Evolutionary conservation across 2,113 vertebrate species (phyloP), one percentile per base, ranked within the genome.

Genomic region (Cygnus buccinator): DNA sequence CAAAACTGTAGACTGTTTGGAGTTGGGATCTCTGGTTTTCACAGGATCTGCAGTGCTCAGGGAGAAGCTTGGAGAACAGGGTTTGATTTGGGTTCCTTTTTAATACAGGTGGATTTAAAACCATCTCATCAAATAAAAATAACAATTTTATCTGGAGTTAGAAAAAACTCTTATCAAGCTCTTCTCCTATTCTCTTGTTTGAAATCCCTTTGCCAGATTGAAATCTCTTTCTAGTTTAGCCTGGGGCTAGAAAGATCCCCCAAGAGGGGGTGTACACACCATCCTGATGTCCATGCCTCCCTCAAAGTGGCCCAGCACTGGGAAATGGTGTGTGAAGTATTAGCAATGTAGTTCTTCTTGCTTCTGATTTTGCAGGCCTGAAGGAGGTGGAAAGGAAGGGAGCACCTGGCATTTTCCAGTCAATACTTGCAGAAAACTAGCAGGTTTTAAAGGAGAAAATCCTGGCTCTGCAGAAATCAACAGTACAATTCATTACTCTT

Each of bases 251-350:
- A 70, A 72, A 41, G 28, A 57, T 72, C 90, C 76, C 90, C 95
- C 92, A 77, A 96, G 95, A 90, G 81, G 83, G 92, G 65, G 89
- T 75, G 76, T 82, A 52, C 35, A 58, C 80, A 54, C 46, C 59
- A 52, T 33, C 65, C 31, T 67, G 54, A 55, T 77, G 20, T 43
- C 25, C n/a, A 0, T 19, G 39, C 26, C 20, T 65, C 10, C 10
- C 52, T 59, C 52, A 10, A 1, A 37, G 65, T 87, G 70, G 35
- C 52, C 37, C 48, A 19, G 22, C 67, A 37, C 57, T 87, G 22
- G 7, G 11, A 72, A 6, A 15, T 35, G 16, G 16, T 43, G 25
- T 52, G 31, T 57, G 11, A 71, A 90, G 21, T n/a, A 9, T 61
- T 72, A 73, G 83, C 70, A 78, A 41, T 35, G 33, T 21, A 15